A percentile compares a stretch with the other conserved stretches of the same genome.
These are phyloP conservation scores for Idaea aversata DNA, from an alignment of 2,888 invertebrate species.

Conservation along the genomic window DNA sequence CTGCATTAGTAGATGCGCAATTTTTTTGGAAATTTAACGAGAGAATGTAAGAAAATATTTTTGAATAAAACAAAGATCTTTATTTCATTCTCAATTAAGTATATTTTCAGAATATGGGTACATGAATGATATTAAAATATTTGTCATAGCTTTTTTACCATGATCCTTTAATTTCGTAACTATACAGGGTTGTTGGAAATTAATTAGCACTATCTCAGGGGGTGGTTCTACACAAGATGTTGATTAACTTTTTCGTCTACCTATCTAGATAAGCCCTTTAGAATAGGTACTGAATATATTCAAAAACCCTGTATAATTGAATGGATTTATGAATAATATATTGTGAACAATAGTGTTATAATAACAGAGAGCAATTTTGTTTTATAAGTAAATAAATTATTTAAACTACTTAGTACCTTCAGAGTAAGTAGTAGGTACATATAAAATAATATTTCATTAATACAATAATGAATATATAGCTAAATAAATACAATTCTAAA, in stretches of 20 bases:
- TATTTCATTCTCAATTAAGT: background rate
- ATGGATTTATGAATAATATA: background rate
- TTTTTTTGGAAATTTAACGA: no score
- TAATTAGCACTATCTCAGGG: background rate
- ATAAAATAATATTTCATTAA: background rate
- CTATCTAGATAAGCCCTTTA: no score
- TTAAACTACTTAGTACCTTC: background rate
- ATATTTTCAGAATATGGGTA: background rate
- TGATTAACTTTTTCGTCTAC: no score
- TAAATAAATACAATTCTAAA: slow-evolving; percentile 2
- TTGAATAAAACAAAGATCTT: background rate
- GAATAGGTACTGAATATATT: background rate
- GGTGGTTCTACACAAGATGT: no score
- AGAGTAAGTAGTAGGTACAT: background rate
- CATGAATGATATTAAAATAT: background rate
- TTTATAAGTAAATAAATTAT: background rate
- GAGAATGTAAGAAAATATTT: background rate
- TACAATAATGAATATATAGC: background rate
- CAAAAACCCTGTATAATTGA: background rate
- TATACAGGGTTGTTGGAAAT: background rate
- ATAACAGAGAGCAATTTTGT: background rate
- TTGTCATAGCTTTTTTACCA: background rate
- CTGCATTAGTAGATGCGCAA: no score
- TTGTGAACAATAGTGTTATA: background rate
- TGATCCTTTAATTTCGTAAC: background rate